phyloP scores from a whole-genome alignment of 1,140 invertebrate species.

The Euura saliciscinereae region DNA sequence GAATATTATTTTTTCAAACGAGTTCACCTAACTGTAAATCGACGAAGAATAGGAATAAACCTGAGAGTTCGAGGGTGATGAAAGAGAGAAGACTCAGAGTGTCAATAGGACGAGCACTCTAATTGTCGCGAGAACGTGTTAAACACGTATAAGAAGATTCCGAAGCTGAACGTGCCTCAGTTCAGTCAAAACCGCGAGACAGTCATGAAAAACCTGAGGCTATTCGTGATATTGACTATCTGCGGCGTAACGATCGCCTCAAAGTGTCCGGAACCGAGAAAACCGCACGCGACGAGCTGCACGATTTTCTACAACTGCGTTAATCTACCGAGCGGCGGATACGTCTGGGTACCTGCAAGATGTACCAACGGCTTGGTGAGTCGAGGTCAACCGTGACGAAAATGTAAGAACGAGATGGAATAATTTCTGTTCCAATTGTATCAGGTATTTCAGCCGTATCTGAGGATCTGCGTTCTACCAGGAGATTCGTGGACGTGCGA shows the following conservation, averaged over 20 bases:
- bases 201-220: constrained; percentile 22
- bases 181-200: not conserved
- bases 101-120: not conserved
- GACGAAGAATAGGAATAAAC: too few relatives aligned
- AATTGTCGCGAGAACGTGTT: constrained; percentile 33
- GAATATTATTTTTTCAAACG: not conserved
- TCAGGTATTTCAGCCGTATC: constrained; percentile 57
- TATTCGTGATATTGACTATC: constrained; percentile 17
- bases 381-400: constrained; percentile 10
- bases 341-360: constrained; percentile 59
- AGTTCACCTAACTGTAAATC: constrained; percentile 16
- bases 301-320: constrained; percentile 61
- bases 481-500: constrained; percentile 52
- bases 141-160: constrained; percentile 37
- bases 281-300: constrained; percentile 58
- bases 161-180: constrained; percentile 11
- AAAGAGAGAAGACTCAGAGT: constrained; percentile 11
- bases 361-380: constrained; percentile 58
- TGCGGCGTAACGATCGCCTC: constrained; percentile 22
- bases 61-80: too few relatives aligned
- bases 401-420: too few relatives aligned
- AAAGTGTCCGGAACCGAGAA: constrained; percentile 56
- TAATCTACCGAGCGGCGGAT: constrained; percentile 52
- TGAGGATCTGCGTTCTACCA: constrained; percentile 58
- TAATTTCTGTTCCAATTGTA: too few relatives aligned